Evolutionary conservation across 2,888 invertebrate genomes (phyloP).

Genomic region (Andrena fulva): DNA sequence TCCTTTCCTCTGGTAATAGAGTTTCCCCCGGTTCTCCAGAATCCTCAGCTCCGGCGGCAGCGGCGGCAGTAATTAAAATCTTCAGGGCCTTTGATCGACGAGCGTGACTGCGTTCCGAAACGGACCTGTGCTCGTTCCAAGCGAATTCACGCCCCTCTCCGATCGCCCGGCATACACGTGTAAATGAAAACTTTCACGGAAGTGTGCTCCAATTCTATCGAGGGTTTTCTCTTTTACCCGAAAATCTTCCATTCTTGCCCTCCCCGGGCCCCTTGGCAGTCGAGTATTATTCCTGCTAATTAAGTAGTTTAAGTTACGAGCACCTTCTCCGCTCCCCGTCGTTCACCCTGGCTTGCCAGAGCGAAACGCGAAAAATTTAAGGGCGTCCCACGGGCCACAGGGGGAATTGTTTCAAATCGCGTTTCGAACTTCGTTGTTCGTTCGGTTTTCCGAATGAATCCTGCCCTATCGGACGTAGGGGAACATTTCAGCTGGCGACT

Average conservation of each 20-base stretch:
- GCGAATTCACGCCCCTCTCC: conserved; percentile 4
- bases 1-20: conserved; percentile 31
- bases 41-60: conserved; percentile 16
- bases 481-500: background rate
- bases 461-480: background rate
- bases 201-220: conserved; percentile 25
- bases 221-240: conserved; percentile 7
- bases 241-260: conserved; percentile 7
- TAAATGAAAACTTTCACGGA: conserved; percentile 24
- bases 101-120: conserved; percentile 41
- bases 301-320: conserved; percentile 34
- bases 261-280: conserved; percentile 1
- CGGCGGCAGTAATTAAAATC: conserved; percentile 56
- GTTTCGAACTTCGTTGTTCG: background rate
- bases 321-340: background rate
- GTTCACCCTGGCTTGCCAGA: background rate
- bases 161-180: background rate
- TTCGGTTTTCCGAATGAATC: conserved; percentile 8
- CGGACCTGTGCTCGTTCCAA: background rate
- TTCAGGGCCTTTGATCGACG: conserved; percentile 45
- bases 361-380: conserved; percentile 14
- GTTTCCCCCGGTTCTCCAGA: conserved; percentile 22
- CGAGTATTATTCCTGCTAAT: conserved; percentile 41
- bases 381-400: background rate
- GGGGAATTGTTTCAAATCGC: conserved; percentile 9